Base-by-base conservation (phyloP, 2,113 vertebrate genomes). In the Amia ocellicauda region DNA sequence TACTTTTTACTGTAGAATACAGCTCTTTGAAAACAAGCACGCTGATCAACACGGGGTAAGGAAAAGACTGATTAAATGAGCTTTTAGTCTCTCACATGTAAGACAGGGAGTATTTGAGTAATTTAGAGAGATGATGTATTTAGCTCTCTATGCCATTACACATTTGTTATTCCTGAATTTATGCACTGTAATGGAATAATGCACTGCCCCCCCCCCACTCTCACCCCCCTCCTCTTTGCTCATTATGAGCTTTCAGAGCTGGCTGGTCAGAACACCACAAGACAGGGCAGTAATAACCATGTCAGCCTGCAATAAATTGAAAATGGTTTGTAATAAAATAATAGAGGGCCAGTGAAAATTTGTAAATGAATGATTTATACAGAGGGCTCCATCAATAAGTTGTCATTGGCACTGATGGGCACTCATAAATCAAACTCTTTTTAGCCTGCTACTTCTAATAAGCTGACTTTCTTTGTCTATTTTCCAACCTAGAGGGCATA, bases 51-150 rank as follows among this genome's bases (percentile, higher is more conserved):
- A 60, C 67, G 62, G 49, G 24, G 54, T 45, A 40, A 63, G 66
- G 71, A 66, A 74, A 74, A 74, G 73, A 60, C 62, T 65, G 69
- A 71, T 75, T 72, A 75, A 72, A 75, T 75, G 27, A 71, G 73
- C 73, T 74, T 74, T 74, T 74, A 74, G 70, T 66, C 62, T 31
- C 59, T 71, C 66, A 71, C 54, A 60, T 68, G 66, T 74, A 66
- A 74, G 71, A 59, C 71, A 63, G 66, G 58, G 52, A 41, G 69
- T 66, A 63, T 69, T 56, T 61, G 54, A 62, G 56, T 54, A 71
- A 71, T 71, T 71, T 67, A 71, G 45, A n/a, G 64, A 56, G 47
- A 62, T 71, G 60, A 54, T 65, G 61, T 54, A 58, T 69, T 70
- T 69, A 54, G 60, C 67, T 71, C 64, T 58, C 66, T 58, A 51